Evolutionary conservation across 2,113 vertebrate species (phyloP).

Genomic region (Nycticebus coucang): DNA sequence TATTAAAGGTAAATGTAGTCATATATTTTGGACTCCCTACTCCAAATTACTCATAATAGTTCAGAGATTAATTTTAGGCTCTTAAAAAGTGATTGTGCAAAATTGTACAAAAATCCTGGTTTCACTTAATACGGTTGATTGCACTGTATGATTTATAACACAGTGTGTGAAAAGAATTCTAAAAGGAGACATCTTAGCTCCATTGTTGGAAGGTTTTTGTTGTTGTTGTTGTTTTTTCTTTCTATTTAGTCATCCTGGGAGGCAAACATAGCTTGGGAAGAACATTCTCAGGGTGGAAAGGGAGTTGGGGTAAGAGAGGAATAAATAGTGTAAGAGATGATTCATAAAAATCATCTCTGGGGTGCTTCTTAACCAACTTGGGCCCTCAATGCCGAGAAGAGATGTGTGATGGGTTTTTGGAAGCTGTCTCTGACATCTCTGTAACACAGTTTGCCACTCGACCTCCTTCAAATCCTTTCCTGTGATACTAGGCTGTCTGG

Average conservation of each 20-base stretch:
- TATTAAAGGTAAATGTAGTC: conserved; percentile 4
- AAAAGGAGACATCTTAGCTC: conserved; percentile 51
- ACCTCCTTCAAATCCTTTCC: neutral
- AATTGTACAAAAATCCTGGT: conserved; percentile 42
- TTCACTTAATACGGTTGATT: conserved; percentile 57
- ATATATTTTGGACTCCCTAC: neutral
- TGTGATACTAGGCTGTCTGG: neutral
- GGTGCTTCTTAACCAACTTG: conserved; percentile 23
- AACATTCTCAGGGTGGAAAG: conserved; percentile 63
- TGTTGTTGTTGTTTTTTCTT: neutral
- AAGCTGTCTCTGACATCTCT: neutral
- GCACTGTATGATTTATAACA: conserved; percentile 60
- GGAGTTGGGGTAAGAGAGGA: conserved; percentile 63
- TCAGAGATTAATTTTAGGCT: conserved; percentile 57
- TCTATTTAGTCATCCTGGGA: conserved; percentile 71
- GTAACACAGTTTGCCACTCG: neutral
- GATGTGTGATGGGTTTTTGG: neutral
- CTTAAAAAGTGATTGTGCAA: conserved; percentile 32
- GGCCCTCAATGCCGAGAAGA: conserved; percentile 49
- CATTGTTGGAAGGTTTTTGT: conserved; percentile 43
- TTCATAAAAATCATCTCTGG: conserved; percentile 19
- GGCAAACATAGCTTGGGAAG: conserved; percentile 58
- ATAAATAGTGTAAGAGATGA: conserved; percentile 37
- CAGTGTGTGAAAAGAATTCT: conserved; percentile 60
- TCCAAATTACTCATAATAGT: neutral